Evolutionary conservation across 2,888 invertebrate species (phyloP), one percentile per base, ranked within the genome.

Genomic region (Abrostola triplasia): DNA sequence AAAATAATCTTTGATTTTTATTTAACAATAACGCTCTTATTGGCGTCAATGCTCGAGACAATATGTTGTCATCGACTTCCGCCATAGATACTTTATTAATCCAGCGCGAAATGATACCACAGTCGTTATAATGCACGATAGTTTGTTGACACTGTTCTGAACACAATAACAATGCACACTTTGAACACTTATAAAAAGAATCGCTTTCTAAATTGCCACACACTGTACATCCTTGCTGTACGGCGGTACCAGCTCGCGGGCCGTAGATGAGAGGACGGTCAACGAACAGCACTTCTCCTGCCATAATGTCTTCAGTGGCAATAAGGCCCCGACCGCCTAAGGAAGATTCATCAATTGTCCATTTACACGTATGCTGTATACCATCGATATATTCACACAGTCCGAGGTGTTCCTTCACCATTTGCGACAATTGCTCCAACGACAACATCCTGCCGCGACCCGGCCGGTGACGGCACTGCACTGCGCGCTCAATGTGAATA

Each of bases 301-400:
- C 85, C 63, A 90, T 86, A 48, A 97, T 96, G 81, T 97, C 96
- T 69, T 96, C 94, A 5, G 92, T 95, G 13, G 97, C 97, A 76
- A 97, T 95, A 2, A 98, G 85, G 4, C 97, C 97, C 35, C 97
- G 96, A 7, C 97, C 97, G 50, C 96, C 96, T 7, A 96, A 84
- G 13, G 89, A 80, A 0, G 97, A 97, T 71, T 95, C 90, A 57
- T 86, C 91, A 62, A 97, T 92, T 62, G 86, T 93, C 97, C 97
- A 97, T 81, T 93, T 91, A 66, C 83, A 84, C 48, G 85, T 80
- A 79, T 91, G 79, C 66, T 86, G 79, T 61, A 82, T 68, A 42
- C 86, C 86, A 59, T 90, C 88, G 38, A 73, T 68, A 68, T 77
- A 79, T 72, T 77, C 84, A 76, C 84, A 84, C 59, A 89, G 82